phyloP scores from a whole-genome alignment of 1,140 invertebrate genomes.

The Cepaea nemoralis region DNA sequence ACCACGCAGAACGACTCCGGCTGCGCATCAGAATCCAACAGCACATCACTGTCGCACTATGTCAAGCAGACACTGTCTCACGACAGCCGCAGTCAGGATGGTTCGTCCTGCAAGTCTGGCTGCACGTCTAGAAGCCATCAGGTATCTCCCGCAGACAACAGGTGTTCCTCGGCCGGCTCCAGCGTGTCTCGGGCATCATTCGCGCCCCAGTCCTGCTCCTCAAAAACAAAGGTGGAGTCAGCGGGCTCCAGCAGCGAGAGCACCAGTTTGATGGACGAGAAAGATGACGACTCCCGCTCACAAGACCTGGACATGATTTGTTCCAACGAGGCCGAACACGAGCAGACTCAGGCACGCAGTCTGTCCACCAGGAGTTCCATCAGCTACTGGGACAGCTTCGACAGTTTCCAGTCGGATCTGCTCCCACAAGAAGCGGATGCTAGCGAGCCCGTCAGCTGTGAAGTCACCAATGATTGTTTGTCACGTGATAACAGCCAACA shows the following conservation, averaged over 20 bases:
- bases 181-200: neutral
- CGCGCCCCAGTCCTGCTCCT: neutral
- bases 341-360: neutral
- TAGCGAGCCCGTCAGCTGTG: neutral
- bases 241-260: neutral
- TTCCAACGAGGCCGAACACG: neutral
- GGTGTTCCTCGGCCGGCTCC: neutral
- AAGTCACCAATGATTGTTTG: neutral
- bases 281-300: neutral
- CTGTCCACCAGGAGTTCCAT: neutral
- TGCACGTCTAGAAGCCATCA: neutral
- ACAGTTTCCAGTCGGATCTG: neutral
- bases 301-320: neutral
- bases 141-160: neutral
- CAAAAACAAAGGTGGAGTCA: neutral
- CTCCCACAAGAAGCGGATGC: neutral
- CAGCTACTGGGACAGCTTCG: slow-evolving; percentile 10
- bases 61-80: neutral
- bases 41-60: neutral
- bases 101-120: neutral
- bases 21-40: neutral
- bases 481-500: too few species aligned
- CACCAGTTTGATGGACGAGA: neutral
- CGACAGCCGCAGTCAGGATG: neutral
- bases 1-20: neutral